Evolutionary conservation across 2,113 vertebrate genomes (phyloP), one percentile per base, ranked within the genome.

Genomic region (Aix galericulata): DNA sequence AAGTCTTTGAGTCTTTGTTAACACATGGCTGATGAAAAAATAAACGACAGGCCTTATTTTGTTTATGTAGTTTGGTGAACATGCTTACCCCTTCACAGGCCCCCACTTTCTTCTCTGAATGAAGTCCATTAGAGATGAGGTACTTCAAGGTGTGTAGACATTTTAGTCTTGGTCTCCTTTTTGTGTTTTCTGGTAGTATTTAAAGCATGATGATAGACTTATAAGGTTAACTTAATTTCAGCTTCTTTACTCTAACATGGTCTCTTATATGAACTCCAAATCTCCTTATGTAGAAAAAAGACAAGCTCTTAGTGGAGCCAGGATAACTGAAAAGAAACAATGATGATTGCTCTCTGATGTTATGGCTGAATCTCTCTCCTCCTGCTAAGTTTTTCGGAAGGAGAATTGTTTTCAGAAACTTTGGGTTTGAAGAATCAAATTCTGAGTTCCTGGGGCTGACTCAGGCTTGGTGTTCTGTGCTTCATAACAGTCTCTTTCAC

Each of bases 21-120:
- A 56, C 9, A 53, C 36, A 46, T 3, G 2, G 29, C 53, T 87
- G 67, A 53, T 67, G 55, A 74, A 72, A 82, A 26, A 34, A 44
- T 12, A 40, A 72, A 71, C 36, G n/a, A 71, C 26, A 0, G 2
- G 38, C 7, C 38, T 50, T 38, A 27, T 58, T 89, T 63, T 72
- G 40, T 67, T 95, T 67, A 48, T 2, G 5, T 1, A 77, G 14
- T 46, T 11, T 26, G 53, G 16, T 20, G 60, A 8, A 42, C 14
- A 34, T 15, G 17, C 8, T 17, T 42, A 7, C 2, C 13, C 15
- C 8, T 3, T 3, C 0, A 0, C 3, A 53, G 63, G 8, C 10
- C 14, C 42, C 59, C 62, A 60, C 46, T 56, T 59, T 52, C 60
- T 85, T 58, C 32, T 92, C 13, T 52, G 64, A 32, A 38, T 32